These are phyloP conservation scores for Crotalus tigris DNA, from an alignment of 2,113 vertebrate species.

Conservation along the genomic window DNA sequence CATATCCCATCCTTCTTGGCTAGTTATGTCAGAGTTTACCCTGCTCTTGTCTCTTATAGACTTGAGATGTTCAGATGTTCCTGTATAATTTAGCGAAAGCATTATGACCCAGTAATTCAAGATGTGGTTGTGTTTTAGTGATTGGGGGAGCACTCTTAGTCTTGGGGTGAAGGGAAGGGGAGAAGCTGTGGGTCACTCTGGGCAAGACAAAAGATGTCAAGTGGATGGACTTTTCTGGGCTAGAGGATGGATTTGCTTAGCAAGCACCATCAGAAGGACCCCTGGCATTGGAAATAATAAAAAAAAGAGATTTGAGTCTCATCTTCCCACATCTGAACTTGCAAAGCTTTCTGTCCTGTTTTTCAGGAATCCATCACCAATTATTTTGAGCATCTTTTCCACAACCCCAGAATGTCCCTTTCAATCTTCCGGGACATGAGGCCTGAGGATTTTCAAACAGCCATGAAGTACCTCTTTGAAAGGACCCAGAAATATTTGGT, in stretches of 20 bases:
- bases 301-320: background rate
- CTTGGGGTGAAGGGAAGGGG: background rate
- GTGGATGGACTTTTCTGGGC: too few species aligned
- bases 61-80: background rate
- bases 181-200: background rate
- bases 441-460: constrained; percentile 66
- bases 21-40: background rate
- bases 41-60: background rate
- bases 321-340: background rate
- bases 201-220: background rate
- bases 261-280: background rate
- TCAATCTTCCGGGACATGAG: constrained; percentile 65
- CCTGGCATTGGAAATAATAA: background rate
- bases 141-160: background rate
- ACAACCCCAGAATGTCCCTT: constrained; percentile 70
- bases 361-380: constrained; percentile 66
- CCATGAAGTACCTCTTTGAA: constrained; percentile 69
- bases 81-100: background rate
- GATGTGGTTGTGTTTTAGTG: background rate
- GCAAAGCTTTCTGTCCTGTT: background rate
- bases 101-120: background rate
- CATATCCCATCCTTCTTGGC: background rate
- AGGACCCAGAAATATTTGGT: constrained; percentile 66
- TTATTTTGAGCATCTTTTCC: constrained; percentile 65
- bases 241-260: background rate